Conservation (phyloP, 2,113 vertebrate species). For the Sturnus vulgaris region DNA sequence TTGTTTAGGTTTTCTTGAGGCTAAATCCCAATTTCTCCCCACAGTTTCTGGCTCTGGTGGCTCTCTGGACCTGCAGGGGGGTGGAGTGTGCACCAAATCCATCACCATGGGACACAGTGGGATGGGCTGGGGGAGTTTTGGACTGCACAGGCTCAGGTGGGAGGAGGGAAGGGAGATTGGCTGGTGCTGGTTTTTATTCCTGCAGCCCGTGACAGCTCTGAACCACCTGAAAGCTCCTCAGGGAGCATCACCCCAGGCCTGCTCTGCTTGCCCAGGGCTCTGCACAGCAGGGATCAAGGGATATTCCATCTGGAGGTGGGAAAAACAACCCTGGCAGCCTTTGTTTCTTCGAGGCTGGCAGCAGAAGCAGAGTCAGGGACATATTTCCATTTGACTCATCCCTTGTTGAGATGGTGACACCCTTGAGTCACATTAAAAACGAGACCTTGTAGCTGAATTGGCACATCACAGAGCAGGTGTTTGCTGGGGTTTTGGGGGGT, state of each 20-base stretch:
- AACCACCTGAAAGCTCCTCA: not conserved
- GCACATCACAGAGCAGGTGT: not conserved
- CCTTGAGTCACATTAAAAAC: not conserved
- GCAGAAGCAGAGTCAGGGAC: not conserved
- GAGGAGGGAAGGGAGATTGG: not conserved
- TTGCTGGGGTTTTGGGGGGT: not conserved
- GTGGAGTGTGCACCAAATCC: not conserved
- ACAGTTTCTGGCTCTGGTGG: not conserved
- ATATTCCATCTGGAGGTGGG: constrained; percentile 8
- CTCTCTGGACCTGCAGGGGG: not conserved
- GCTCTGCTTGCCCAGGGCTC: not conserved
- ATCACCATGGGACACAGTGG: fast-evolving
- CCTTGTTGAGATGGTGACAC: constrained; percentile 19
- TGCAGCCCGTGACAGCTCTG: not conserved
- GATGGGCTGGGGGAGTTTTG: not conserved
- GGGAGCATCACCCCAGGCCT: not conserved
- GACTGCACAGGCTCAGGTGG: not conserved
- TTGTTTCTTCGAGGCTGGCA: not conserved
- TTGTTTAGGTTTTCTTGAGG: not conserved
- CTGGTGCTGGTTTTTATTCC: not conserved
- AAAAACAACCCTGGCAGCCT: not conserved
- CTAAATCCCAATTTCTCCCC: not conserved
- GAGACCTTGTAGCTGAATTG: not conserved
- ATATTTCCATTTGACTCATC: constrained; percentile 55
- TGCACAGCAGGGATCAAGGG: not conserved